phyloP scores from a whole-genome alignment of 2,797 vertebrate genomes.

The Poecilia wingei region DNA sequence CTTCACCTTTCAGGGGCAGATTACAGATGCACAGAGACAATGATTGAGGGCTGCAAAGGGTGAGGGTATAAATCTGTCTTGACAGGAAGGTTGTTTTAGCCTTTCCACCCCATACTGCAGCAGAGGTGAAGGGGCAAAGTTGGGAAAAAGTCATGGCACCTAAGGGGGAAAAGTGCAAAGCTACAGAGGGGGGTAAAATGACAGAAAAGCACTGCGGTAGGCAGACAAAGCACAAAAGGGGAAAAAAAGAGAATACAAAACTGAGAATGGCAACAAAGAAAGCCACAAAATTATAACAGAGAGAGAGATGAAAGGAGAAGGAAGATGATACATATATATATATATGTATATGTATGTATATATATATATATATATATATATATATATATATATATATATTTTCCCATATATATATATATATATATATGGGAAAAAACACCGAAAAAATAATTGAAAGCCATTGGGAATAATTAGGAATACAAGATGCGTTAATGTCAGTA shows the following conservation, averaged over 20 bases:
- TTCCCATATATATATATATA: too few species aligned
- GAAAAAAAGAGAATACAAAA: slow-evolving; percentile 20
- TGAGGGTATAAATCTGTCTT: slow-evolving; percentile 69
- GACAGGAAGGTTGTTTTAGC: slow-evolving; percentile 66
- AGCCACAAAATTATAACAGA: slow-evolving; percentile 22
- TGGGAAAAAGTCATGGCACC: slow-evolving; percentile 37
- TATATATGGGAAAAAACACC: background rate
- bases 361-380: too few species aligned
- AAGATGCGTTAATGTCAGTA: slow-evolving; percentile 38
- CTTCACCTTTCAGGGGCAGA: slow-evolving; percentile 65
- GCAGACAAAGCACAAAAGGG: slow-evolving; percentile 9
- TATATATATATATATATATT: background rate
- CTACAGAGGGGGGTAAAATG: slow-evolving; percentile 26
- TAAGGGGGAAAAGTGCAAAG: slow-evolving; percentile 22
- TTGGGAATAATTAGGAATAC: background rate
- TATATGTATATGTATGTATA: too few species aligned
- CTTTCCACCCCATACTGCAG: slow-evolving; percentile 49
- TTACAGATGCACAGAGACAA: slow-evolving; percentile 59
- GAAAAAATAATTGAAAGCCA: slow-evolving; percentile 16
- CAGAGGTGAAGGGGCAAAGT: slow-evolving; percentile 50
- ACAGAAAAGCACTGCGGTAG: slow-evolving; percentile 28
- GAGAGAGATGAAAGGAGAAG: slow-evolving; percentile 28
- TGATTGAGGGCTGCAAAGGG: slow-evolving; percentile 69
- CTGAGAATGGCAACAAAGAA: slow-evolving; percentile 25
- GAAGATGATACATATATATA: slow-evolving; percentile 7